Evolutionary conservation across 2,113 vertebrate genomes (phyloP), one percentile per base, ranked within the genome.

Genomic region (Columba janthina): DNA sequence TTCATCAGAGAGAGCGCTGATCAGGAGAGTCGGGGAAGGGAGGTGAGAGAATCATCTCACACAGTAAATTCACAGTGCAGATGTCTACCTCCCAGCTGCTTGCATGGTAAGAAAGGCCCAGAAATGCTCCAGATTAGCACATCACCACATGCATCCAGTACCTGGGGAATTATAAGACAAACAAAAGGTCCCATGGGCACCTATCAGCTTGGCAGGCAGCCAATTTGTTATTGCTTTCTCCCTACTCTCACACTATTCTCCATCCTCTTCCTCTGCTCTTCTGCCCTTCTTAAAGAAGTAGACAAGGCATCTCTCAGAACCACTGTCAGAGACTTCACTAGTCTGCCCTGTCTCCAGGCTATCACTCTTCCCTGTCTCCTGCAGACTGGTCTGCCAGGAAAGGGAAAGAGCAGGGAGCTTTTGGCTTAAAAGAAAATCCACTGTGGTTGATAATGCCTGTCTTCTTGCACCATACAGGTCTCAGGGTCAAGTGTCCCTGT

Each of bases 41-140:
- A 58, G 8, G 50, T 79, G 82, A 89, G 57, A 74, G n/a, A 88
- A 84, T 56, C n/a, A 58, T 70, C 58, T 91, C 44, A 58, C 2
- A 2, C 62, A 46, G 8, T 58, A 57, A 62, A 40, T 88, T 93
- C 75, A 65, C 40, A 65, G 62, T 38, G 78, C 75, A 71, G 71
- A 73, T 93, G 46, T 88, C 75, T 94, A 82, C 64, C 46, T 94
- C 16, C 24, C 82, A 92, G 83, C 67, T 77, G 79, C 60, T 81
- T 90, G 8, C 6, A 0, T 42, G 29, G 56, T 57, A 88, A 93
- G 56, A 83, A 77, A 86, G 51, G 22, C 29, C 42, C 56, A 31
- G 79, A 74, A 28, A 77, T 76, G 31, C 42, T 84, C 56, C 32
- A 83, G 64, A 84, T 88, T 26, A 85, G 28, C 36, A 72, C 50